These are phyloP conservation scores for Cantharis rustica DNA, from an alignment of 2,888 invertebrate genomes.

Conservation along the genomic window DNA sequence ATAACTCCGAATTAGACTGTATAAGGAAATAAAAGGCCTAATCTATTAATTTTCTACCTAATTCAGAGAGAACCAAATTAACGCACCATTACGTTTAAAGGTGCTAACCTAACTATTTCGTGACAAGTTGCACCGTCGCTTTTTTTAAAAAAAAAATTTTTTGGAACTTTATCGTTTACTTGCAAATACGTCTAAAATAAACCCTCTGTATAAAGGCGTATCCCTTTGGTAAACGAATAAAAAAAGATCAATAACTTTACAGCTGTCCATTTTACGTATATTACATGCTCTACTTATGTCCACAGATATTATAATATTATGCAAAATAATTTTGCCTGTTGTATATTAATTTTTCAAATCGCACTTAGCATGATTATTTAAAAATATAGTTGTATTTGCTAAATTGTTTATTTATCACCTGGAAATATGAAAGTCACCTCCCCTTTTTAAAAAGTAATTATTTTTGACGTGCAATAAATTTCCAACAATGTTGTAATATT, in stretches of 20 bases:
- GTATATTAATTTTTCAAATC: neutral
- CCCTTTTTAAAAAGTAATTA: neutral
- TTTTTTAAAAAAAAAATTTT: neutral
- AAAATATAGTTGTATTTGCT: neutral
- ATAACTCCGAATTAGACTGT: constrained; percentile 23
- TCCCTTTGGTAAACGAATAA: neutral
- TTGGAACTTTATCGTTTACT: neutral
- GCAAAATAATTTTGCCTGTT: neutral
- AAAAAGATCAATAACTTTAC: constrained; percentile 2
- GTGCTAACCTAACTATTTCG: neutral
- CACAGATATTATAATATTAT: neutral
- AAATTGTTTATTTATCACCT: neutral
- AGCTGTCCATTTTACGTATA: constrained; percentile 3
- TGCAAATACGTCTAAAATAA: neutral
- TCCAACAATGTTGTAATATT: neutral
- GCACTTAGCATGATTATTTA: no score
- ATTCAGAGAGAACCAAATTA: neutral
- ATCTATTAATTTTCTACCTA: constrained; percentile 7
- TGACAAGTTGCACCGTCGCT: neutral
- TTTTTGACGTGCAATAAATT: neutral
- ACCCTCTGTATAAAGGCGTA: neutral
- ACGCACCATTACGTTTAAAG: no score
- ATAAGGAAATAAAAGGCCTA: constrained; percentile 6
- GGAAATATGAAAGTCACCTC: neutral
- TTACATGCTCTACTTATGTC: neutral